Evolutionary conservation across 2,113 vertebrate genomes (phyloP), one percentile per base, ranked within the genome.

Genomic region (Sprattus sprattus): DNA sequence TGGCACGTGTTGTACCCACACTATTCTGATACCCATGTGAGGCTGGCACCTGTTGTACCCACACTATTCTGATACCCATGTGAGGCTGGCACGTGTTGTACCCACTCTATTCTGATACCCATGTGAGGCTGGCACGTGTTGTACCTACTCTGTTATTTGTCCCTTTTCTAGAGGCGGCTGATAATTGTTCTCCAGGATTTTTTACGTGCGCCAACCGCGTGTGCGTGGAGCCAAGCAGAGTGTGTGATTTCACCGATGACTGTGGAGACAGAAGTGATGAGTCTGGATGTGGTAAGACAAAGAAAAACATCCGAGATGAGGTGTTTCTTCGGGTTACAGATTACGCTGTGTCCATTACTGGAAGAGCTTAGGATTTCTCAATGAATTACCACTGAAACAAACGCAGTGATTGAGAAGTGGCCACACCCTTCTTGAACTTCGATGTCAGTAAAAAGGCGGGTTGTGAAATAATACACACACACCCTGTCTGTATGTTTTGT

Each of bases 161-260:
- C 28, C 57, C 5, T 84, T 45, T 39, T 81, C 44, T 85, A 95
- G 95, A 93, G 71, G 90, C 94, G 2, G 88, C 92, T 86, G 89
- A 89, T 1, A 32, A 3, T 11, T 96, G 95, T 92, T 90, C 92
- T 46, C 87, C 81, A 5, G 88, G 83, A 39, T 83, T 82, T 86
- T 96, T 95, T 80, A 87, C 2, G 16, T 96, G 95, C 87, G 89
- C 88, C 86, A 95, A 93, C 87, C 84, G 20, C 1, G 94, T 90
- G 82, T 96, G 95, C 89, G 92, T 96, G 71, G 90, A 92, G 60
- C 83, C 1, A 25, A 90, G n/a, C 88, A 91, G 44, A 85, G 91
- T 95, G 82, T 96, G 95, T 91, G 95, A 96, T 89, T 95, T 93
- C 92, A 95, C 86, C 0, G 94, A 96, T 86, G 94, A 96, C 90